These are phyloP conservation scores for Nesospiza acunhae DNA, from an alignment of 2,113 vertebrate genomes.

Conservation along the genomic window DNA sequence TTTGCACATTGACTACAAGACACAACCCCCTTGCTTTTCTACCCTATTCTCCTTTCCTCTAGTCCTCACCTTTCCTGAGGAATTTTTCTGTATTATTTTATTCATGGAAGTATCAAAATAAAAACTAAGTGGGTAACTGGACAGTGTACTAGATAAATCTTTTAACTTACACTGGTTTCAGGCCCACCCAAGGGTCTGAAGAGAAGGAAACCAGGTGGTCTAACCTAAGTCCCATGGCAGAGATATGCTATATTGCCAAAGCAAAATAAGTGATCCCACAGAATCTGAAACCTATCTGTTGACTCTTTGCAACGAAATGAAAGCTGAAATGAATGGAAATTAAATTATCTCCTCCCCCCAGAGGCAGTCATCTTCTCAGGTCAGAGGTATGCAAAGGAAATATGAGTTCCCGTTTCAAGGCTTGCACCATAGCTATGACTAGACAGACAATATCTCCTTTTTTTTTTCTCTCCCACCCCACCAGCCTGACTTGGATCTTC, in stretches of 20 bases:
- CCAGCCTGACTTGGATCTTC: neutral
- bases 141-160: slow-evolving; percentile 18
- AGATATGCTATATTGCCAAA: slow-evolving; percentile 35
- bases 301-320: slow-evolving; percentile 50
- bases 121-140: slow-evolving; percentile 18
- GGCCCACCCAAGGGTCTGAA: slow-evolving; percentile 37
- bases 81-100: slow-evolving; percentile 1
- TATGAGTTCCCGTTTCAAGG: slow-evolving; percentile 62
- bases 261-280: slow-evolving; percentile 68
- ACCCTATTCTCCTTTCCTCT: neutral
- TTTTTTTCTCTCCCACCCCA: neutral
- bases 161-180: slow-evolving; percentile 30
- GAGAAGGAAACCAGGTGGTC: slow-evolving; percentile 70
- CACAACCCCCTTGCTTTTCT: neutral
- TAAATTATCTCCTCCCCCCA: slow-evolving; percentile 67
- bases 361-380: slow-evolving; percentile 56
- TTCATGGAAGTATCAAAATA: slow-evolving; percentile 19
- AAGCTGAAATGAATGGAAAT: slow-evolving; percentile 73
- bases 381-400: slow-evolving; percentile 57
- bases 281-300: slow-evolving; percentile 69
- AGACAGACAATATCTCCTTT: neutral
- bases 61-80: neutral
- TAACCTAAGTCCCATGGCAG: slow-evolving; percentile 29
- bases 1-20: slow-evolving; percentile 23
- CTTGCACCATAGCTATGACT: slow-evolving; percentile 10